Base-by-base conservation (phyloP, 2,113 vertebrate genomes). In the Phrynosoma platyrhinos region DNA sequence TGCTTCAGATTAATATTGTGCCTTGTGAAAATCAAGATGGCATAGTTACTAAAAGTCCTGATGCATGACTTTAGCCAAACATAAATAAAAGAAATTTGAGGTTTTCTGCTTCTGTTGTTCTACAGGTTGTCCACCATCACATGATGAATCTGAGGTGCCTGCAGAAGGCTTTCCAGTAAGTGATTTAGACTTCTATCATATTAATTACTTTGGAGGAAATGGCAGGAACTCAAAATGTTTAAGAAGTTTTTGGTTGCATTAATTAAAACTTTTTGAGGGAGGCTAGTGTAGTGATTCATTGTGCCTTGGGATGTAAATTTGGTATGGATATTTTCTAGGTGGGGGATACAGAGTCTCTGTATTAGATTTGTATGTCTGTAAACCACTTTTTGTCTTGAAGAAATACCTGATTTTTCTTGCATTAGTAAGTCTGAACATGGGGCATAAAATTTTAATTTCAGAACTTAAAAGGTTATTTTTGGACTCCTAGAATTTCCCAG, bases 131-230 rank as follows among this genome's bases (percentile, higher is more conserved):
- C 96, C 97, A 87, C 89, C 96, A 3, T 96, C 94, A 52, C 96
- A 98, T 92, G 97, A 95, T 89, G 98, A 98, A 90, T 92, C 96
- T 18, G 98, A 98, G 93, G 95, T 93, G 92, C 91, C 96, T 62
- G 98, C 98, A 92, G 98, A 98, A 90, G 97, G 98, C 91, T 96
- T 97, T 95, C 98, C 97, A 95, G 98, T 99, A 94, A 98, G 98
- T 97, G 42, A 6, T 92, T 88, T 89, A 8, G 18, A 85, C 85
- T 88, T 92, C 53, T 83, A 71, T 86, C 40, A 25, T 90, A 42
- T 36, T 76, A 27, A 88, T 89, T 92, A 20, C 55, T 2, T 53
- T 30, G 64, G 68, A 88, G 72, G 8, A 90, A 64, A 77, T 82
- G n/a, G 36, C 47, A 66, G 81, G 62, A 58, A 77, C 30, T 78